These are phyloP conservation scores for Operophtera brumata DNA, from an alignment of 2,888 invertebrate species.

Conservation along the genomic window DNA sequence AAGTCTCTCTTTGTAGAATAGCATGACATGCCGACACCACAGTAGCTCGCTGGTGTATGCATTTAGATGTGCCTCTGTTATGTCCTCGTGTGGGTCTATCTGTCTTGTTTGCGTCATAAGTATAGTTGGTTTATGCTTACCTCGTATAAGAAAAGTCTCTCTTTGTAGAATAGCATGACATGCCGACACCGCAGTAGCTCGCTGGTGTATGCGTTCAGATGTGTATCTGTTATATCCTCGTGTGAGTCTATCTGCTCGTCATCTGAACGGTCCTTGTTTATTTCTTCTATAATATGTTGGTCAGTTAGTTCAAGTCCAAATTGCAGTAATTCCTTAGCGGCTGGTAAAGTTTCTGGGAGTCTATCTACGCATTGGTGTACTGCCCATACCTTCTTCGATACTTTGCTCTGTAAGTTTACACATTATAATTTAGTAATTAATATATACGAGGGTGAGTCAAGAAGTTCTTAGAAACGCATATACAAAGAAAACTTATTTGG, in stretches of 20 bases:
- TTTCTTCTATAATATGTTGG: slow-evolving; percentile 81
- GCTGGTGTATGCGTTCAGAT: slow-evolving; percentile 83
- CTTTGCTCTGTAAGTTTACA: slow-evolving; percentile 81
- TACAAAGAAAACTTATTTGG: too few species aligned
- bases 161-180: slow-evolving; percentile 85
- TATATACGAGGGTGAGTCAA: too few species aligned
- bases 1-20: slow-evolving; percentile 86
- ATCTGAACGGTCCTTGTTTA: slow-evolving; percentile 56
- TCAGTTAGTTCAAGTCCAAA: slow-evolving; percentile 87
- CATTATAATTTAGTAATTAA: too few species aligned
- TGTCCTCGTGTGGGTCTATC: slow-evolving; percentile 42
- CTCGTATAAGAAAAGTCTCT: slow-evolving; percentile 86
- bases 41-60: slow-evolving; percentile 85
- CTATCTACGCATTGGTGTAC: slow-evolving; percentile 89
- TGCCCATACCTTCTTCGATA: slow-evolving; percentile 88
- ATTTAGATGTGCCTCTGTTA: slow-evolving; percentile 76
- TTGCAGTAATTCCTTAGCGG: slow-evolving; percentile 86
- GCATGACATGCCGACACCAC: slow-evolving; percentile 83
- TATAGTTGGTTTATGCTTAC: slow-evolving; percentile 47
- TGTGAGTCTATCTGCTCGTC: background rate
- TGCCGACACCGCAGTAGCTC: slow-evolving; percentile 84
- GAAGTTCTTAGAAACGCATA: too few species aligned
- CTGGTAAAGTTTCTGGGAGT: slow-evolving; percentile 85
- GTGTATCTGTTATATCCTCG: slow-evolving; percentile 64
- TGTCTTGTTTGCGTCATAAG: too few species aligned